These are phyloP conservation scores for Leucophenga maculata DNA, from an alignment of 2,888 invertebrate species.

Conservation along the genomic window DNA sequence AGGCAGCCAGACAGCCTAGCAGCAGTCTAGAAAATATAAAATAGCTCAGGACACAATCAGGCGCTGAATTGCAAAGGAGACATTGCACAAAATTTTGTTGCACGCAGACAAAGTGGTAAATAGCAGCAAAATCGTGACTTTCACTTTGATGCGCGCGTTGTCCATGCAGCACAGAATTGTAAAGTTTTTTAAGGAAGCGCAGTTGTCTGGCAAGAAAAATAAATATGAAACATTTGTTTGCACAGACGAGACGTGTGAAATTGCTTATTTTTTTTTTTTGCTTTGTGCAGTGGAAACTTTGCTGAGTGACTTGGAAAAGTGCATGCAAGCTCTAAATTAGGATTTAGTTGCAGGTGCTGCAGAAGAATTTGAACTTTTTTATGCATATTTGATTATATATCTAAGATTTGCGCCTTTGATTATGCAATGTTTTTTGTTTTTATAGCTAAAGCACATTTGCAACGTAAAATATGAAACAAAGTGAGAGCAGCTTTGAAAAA, in stretches of 20 bases:
- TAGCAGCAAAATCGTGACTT: conserved; percentile 61
- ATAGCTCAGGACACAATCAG: background rate
- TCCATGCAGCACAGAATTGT: background rate
- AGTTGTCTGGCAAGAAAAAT: background rate
- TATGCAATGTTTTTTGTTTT: too few relatives aligned
- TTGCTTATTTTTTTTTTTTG: conserved; percentile 4
- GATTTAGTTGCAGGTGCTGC: too few relatives aligned
- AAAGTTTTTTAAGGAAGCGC: too few relatives aligned
- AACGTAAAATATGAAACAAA: too few relatives aligned
- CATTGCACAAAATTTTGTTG: background rate
- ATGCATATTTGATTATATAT: too few relatives aligned
- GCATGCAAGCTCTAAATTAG: too few relatives aligned
- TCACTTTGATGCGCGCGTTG: conserved; percentile 56
- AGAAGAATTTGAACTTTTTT: too few relatives aligned
- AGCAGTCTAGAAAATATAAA: background rate
- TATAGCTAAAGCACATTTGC: too few relatives aligned
- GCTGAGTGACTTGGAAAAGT: background rate
- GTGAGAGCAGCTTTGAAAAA: too few relatives aligned
- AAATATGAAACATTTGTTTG: conserved; percentile 17
- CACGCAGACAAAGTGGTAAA: conserved; percentile 61
- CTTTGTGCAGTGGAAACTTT: background rate
- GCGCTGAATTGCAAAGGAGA: background rate
- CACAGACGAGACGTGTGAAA: conserved; percentile 25
- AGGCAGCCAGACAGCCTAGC: conserved; percentile 2
- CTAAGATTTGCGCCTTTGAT: too few relatives aligned